Percentiles rank a stretch among this genome's conserved stretches.
These are phyloP conservation scores for Mola mola DNA, from an alignment of 2,113 vertebrate genomes.

Conservation along the genomic window DNA sequence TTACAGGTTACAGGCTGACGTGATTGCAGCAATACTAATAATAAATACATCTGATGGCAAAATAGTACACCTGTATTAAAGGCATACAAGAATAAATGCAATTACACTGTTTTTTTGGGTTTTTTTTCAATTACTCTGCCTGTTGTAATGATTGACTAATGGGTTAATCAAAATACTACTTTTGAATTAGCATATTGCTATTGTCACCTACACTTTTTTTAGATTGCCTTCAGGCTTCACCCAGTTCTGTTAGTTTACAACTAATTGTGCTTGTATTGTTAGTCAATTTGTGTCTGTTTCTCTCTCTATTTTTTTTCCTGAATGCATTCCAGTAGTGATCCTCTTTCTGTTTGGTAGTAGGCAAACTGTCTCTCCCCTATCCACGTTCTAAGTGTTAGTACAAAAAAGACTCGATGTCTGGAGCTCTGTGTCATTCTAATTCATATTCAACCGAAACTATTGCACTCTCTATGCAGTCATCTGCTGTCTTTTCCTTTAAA, in stretches of 20 bases:
- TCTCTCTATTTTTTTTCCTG: neutral
- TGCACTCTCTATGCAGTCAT: slow-evolving; percentile 42
- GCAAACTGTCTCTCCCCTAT: neutral
- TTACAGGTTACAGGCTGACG: too few species aligned
- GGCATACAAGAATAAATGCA: too few species aligned
- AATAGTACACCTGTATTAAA: too few species aligned
- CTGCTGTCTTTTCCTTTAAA: slow-evolving; percentile 31
- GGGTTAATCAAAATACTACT: neutral
- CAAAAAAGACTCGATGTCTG: slow-evolving; percentile 8
- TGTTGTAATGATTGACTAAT: too few species aligned
- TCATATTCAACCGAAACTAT: slow-evolving; percentile 27
- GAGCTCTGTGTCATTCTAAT: slow-evolving; percentile 36
- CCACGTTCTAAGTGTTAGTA: slow-evolving; percentile 25
- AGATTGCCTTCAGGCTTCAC: too few species aligned
- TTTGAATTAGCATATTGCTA: neutral
- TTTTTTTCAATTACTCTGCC: neutral
- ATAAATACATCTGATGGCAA: too few species aligned
- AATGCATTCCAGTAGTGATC: neutral
- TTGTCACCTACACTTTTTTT: neutral
- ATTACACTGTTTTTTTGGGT: neutral
- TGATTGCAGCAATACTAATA: too few species aligned
- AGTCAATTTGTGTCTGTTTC: neutral
- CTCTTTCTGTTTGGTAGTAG: slow-evolving; percentile 2
- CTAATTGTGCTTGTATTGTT: neutral
- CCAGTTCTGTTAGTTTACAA: neutral